A percentile compares a stretch with the other conserved stretches of the same genome.
These are phyloP conservation scores for Spizaetus ornatus DNA, from an alignment of 2,113 vertebrate species.

Conservation along the genomic window DNA sequence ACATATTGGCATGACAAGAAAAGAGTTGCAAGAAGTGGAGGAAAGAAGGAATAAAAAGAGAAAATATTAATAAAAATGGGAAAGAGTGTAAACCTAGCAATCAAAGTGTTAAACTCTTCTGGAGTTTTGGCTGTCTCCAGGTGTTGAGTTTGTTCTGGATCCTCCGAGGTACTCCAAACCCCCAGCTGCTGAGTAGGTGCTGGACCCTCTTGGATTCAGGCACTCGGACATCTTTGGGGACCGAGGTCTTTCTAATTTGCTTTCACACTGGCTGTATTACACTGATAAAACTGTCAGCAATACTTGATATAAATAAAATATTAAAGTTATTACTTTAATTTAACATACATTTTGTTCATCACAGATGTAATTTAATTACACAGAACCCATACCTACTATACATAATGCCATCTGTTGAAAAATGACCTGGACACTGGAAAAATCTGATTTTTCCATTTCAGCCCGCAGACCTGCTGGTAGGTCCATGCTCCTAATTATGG, in stretches of 20 bases:
- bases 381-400: neutral
- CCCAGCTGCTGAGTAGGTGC: neutral
- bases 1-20: neutral
- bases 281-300: neutral
- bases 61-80: neutral
- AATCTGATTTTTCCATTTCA: neutral
- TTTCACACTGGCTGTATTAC: neutral
- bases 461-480: neutral
- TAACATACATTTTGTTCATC: neutral
- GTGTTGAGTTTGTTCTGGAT: neutral
- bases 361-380: neutral
- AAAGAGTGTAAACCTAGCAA: neutral
- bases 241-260: neutral
- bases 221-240: neutral
- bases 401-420: neutral
- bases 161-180: neutral
- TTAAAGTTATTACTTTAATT: neutral
- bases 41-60: neutral
- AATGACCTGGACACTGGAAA: neutral
- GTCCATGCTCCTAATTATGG: neutral
- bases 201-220: neutral
- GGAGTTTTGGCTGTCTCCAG: neutral
- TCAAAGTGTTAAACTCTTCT: neutral
- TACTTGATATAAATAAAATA: neutral
- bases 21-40: neutral